Evolutionary conservation across 2,113 vertebrate genomes (phyloP).

Genomic region (Pimephales promelas): DNA sequence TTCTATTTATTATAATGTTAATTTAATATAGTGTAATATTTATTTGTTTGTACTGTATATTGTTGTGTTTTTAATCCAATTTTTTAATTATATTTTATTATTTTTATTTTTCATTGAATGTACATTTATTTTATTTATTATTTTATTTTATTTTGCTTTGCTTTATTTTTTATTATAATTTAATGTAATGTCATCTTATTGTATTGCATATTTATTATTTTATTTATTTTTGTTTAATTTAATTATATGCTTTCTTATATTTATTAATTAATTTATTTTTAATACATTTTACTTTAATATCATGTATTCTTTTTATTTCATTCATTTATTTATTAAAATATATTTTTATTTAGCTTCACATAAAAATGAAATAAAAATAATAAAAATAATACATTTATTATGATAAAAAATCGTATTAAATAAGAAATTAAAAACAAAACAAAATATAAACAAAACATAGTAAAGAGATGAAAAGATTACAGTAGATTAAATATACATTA

Average conservation of each 20-base stretch:
- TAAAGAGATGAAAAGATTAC: too few species aligned
- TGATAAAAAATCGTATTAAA: too few species aligned
- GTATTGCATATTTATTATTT: neutral
- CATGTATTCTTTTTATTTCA: neutral
- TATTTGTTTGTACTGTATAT: neutral
- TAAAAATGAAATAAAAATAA: too few species aligned
- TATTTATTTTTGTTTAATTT: neutral
- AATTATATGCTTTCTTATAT: neutral
- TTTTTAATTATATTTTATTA: neutral
- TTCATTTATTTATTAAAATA: neutral
- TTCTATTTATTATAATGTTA: neutral
- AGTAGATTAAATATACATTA: too few species aligned
- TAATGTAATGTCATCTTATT: too few species aligned
- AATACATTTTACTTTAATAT: neutral
- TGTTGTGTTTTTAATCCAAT: neutral
- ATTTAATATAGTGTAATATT: neutral
- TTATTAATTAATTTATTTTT: neutral
- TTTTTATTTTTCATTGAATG: neutral
- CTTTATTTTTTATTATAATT: too few species aligned
- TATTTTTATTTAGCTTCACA: neutral
- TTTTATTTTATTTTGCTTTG: too few species aligned
- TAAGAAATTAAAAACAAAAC: too few species aligned
- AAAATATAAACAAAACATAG: too few species aligned
- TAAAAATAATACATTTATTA: too few species aligned
- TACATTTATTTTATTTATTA: neutral